Percentiles rank a stretch among this genome's conserved stretches.
Conservation (phyloP, 2,888 invertebrate genomes). For the Drosophila vallismaia region DNA sequence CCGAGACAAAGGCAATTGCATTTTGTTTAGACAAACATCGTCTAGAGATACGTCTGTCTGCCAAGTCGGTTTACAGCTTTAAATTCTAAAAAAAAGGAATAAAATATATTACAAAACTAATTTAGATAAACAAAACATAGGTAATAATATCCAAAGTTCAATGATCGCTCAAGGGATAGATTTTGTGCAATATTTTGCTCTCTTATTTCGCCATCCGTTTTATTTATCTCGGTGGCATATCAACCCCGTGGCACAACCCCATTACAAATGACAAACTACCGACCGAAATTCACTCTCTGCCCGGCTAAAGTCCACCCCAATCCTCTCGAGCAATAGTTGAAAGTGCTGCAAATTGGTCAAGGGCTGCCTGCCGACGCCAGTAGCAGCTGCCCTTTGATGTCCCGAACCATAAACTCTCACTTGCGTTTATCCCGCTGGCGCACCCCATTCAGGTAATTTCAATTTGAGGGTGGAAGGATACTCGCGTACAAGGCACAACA, state of each 20-base stretch:
- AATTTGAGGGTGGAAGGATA: slow-evolving; percentile 36
- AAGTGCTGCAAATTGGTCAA: slow-evolving; percentile 39
- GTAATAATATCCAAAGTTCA: slow-evolving; percentile 7
- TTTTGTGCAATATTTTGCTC: slow-evolving; percentile 1
- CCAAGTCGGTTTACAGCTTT: neutral
- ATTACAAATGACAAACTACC: slow-evolving; percentile 46
- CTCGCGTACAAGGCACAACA: too few relatives aligned
- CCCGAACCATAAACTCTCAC: slow-evolving; percentile 19
- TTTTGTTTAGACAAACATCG: slow-evolving; percentile 11
- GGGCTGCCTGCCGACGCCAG: slow-evolving; percentile 37
- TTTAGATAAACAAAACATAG: neutral
- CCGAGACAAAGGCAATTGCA: slow-evolving; percentile 39
- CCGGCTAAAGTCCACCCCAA: slow-evolving; percentile 38
- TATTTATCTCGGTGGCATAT: slow-evolving; percentile 33
- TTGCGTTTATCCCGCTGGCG: slow-evolving; percentile 17
- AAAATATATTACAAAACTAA: neutral
- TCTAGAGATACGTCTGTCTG: neutral
- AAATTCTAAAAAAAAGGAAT: neutral
- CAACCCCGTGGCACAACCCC: slow-evolving; percentile 52
- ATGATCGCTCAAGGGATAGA: slow-evolving; percentile 19
- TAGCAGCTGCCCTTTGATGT: slow-evolving; percentile 31
- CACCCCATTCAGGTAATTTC: slow-evolving; percentile 36
- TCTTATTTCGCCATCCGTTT: slow-evolving; percentile 14
- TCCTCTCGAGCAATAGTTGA: slow-evolving; percentile 27
- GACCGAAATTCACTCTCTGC: slow-evolving; percentile 34